These are phyloP conservation scores for Apis florea DNA, from an alignment of 1,140 invertebrate genomes.

Conservation along the genomic window DNA sequence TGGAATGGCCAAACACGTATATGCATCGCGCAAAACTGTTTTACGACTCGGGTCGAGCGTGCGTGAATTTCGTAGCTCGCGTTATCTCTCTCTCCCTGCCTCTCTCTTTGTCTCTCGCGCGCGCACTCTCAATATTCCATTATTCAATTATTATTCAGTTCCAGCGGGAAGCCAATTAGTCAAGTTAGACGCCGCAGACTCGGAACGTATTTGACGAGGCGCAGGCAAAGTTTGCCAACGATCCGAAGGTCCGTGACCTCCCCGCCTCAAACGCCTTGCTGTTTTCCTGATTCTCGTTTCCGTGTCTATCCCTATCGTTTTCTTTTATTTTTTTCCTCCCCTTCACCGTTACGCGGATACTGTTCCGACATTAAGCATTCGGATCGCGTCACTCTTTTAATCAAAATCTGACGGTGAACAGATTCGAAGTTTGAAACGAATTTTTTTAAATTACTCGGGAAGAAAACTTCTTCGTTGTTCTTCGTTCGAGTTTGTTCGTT, in stretches of 20 bases:
- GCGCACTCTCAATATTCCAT: conserved; percentile 40
- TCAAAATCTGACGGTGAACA: background rate
- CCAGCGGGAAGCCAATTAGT: conserved; percentile 63
- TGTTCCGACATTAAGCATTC: conserved; percentile 1
- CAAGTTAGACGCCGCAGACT: conserved; percentile 52
- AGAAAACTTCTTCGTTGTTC: too few species aligned
- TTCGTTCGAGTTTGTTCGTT: too few species aligned
- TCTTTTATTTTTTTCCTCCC: background rate
- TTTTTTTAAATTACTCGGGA: too few species aligned
- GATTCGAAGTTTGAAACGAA: too few species aligned
- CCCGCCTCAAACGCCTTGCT: background rate
- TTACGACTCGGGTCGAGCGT: background rate
- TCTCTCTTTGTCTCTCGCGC: background rate
- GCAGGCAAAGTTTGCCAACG: conserved; percentile 44
- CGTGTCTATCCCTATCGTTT: background rate
- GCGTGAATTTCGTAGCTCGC: conserved; percentile 44
- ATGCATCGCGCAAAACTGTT: background rate
- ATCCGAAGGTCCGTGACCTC: conserved; percentile 38
- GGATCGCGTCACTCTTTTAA: background rate
- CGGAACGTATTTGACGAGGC: conserved; percentile 47
- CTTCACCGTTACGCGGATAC: background rate
- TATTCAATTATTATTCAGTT: conserved; percentile 68
- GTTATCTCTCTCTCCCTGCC: background rate
- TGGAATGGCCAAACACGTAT: too few species aligned
- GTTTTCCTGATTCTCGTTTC: conserved; percentile 18